phyloP scores from a whole-genome alignment of 1,140 invertebrate genomes.

The Lepidurus couesii region DNA sequence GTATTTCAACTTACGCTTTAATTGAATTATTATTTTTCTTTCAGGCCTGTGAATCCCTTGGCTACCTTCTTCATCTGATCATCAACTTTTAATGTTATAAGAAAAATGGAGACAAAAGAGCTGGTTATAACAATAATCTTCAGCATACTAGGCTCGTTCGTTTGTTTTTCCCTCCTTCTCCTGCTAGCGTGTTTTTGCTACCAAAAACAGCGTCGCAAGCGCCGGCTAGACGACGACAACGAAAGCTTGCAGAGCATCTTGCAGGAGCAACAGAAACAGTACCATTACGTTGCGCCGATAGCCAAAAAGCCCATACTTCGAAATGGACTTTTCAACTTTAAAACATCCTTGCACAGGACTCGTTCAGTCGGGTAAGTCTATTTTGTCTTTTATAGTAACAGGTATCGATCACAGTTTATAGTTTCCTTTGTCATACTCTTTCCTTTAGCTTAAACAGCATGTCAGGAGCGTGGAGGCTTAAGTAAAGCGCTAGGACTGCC shows the following conservation, averaged over 20 bases:
- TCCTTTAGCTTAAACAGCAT: neutral
- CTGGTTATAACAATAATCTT: neutral
- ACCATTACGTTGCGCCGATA: neutral
- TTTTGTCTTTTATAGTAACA: neutral
- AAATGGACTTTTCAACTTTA: neutral
- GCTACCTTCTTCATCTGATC: neutral
- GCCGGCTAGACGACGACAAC: neutral
- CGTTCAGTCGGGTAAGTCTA: neutral
- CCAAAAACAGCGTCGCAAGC: constrained; percentile 6
- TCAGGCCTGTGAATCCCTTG: too few species aligned
- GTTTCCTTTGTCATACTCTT: neutral
- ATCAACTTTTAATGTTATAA: neutral
- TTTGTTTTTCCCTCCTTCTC: constrained; percentile 8
- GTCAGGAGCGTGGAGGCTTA: too few species aligned
- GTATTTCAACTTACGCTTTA: too few species aligned
- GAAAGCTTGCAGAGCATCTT: constrained; percentile 19
- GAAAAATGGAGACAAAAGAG: constrained; percentile 7
- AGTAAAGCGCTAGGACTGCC: too few species aligned
- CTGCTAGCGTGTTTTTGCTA: neutral
- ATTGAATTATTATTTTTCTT: too few species aligned
- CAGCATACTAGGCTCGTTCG: neutral
- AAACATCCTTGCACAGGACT: neutral
- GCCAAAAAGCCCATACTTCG: neutral
- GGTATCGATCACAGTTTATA: too few species aligned
- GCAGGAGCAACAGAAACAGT: neutral